These are phyloP conservation scores for Cyclura pinguis DNA, from an alignment of 2,797 vertebrate genomes.

Conservation along the genomic window DNA sequence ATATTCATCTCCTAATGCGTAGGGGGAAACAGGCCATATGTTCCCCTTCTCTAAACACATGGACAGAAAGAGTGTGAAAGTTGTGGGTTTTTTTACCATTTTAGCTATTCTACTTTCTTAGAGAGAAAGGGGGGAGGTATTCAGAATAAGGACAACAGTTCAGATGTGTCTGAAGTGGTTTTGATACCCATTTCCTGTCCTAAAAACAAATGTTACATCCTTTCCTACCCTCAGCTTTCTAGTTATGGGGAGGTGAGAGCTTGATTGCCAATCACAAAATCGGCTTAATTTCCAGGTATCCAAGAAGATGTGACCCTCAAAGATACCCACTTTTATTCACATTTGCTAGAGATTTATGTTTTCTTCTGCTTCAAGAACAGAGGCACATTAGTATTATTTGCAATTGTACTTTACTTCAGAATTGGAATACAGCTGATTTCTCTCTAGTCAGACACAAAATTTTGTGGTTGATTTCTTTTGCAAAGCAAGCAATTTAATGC, in stretches of 20 bases:
- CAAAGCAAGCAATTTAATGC: neutral
- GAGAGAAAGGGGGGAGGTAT: neutral
- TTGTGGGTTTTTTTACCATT: neutral
- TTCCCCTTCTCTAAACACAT: conserved; percentile 34
- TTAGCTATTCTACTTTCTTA: conserved; percentile 3
- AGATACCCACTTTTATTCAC: neutral
- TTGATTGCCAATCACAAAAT: neutral
- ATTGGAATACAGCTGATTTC: neutral
- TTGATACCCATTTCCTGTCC: neutral
- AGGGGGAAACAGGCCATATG: conserved; percentile 58
- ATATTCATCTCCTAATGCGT: conserved; percentile 48
- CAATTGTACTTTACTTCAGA: neutral
- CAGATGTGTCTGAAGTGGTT: neutral
- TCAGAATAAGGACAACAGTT: neutral
- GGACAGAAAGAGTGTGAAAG: conserved; percentile 45
- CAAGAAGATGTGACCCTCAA: neutral
- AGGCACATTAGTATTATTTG: neutral
- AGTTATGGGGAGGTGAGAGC: neutral
- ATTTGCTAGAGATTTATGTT: neutral
- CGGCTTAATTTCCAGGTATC: neutral
- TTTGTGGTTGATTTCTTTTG: neutral
- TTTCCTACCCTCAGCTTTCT: neutral
- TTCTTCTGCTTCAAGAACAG: neutral
- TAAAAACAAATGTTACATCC: neutral
- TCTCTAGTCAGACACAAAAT: neutral